A percentile compares a stretch with the other conserved stretches of the same genome.
Conservation (phyloP, 1,140 invertebrate species). For the Antheraea pernyi region DNA sequence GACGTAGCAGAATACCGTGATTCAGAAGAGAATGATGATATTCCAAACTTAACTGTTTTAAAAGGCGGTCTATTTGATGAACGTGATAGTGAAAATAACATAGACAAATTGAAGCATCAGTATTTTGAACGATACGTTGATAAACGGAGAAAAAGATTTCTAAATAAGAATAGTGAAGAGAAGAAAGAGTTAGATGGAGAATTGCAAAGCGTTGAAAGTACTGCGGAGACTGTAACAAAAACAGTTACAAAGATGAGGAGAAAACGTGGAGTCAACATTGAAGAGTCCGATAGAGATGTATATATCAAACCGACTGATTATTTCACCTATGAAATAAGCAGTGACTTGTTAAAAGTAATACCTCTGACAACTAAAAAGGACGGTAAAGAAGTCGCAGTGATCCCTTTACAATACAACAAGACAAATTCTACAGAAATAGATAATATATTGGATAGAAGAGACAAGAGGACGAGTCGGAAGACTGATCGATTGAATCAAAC, state of each 20-base stretch:
- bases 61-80: conserved; percentile 68
- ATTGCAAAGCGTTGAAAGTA: conserved; percentile 47
- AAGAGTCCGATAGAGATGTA: conserved; percentile 50
- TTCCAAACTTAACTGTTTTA: conserved; percentile 50
- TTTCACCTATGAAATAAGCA: conserved; percentile 40
- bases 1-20: conserved; percentile 43
- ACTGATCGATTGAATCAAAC: conserved; percentile 77
- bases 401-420: conserved; percentile 55
- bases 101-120: conserved; percentile 68
- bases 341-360: conserved; percentile 57
- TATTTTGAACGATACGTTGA: conserved; percentile 73
- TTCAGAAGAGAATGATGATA: conserved; percentile 40
- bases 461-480: conserved; percentile 76
- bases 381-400: conserved; percentile 47
- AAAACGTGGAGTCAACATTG: conserved; percentile 51
- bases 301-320: conserved; percentile 39
- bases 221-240: conserved; percentile 23
- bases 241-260: conserved; percentile 33
- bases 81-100: conserved; percentile 51
- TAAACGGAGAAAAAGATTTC: conserved; percentile 65
- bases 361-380: conserved; percentile 22
- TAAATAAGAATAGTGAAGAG: conserved; percentile 47
- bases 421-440: conserved; percentile 64
- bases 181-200: conserved; percentile 48
- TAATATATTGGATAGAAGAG: conserved; percentile 64